Base-by-base conservation (phyloP, 2,797 vertebrate species). In the Pipistrellus nathusii region DNA sequence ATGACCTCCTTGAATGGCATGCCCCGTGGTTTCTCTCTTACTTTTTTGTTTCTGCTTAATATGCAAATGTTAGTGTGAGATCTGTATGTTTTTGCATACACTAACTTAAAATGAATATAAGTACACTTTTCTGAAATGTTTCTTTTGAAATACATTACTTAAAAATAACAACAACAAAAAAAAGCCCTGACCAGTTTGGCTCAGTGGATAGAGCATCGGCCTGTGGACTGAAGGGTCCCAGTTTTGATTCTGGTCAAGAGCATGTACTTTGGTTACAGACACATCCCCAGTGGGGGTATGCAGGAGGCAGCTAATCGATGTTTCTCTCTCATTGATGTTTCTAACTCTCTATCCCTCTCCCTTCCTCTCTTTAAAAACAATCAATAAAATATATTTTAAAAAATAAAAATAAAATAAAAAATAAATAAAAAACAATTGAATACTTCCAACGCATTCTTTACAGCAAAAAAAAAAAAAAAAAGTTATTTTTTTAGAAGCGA, bases 1-100 rank as follows among this genome's bases (percentile, higher is more conserved):
- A 98, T 99, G 99, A 99, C 98, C 99, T 99, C 98, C 13, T 1
- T 2, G 96, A 97, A 98, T 93, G 98, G 98, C 76, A 98, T 98
- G 98, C 97, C 90, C 83, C 75, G 97, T 95, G 94, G 72, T 94
- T 97, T 84, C 77, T 96, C 93, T 95, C 48, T 77, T 94, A 94
- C 72, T 91, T 97, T 97, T 95, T 95, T 88, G 77, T 96, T 91
- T 94, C 88, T 94, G 97, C 98, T 96, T 95, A 97, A 97, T 97
- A 94, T 92, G 97, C 98, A 93, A 68, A 94, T 97, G 93, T 97
- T 96, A 96, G 97, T 14, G 96, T 97, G 98, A 96, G 96, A 92
- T 73, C 88, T 94, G 77, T 30, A 30, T 98, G 95, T 98, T 98
- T 98, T 98, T 98, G 97, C 98, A 96, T 98, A 98, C 97, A 96